Evolutionary conservation across 2,113 vertebrate genomes (phyloP).

Genomic region (Brachyhypopomus occidentalis): DNA sequence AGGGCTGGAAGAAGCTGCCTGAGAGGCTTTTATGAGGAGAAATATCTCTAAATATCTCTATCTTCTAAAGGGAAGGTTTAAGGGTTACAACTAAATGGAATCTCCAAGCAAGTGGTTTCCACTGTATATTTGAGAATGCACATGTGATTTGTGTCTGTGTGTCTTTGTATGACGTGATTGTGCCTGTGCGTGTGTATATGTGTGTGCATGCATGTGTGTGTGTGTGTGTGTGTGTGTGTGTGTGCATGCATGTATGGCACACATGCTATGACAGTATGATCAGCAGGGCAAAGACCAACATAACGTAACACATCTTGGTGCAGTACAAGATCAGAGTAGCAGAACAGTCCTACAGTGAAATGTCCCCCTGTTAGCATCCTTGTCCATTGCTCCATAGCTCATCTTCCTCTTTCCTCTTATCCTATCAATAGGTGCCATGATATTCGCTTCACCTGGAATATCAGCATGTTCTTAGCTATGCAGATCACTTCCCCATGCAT

Average conservation of each 20-base stretch:
- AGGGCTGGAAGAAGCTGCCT: not conserved
- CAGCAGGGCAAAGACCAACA: not conserved
- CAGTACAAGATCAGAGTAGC: constrained; percentile 5
- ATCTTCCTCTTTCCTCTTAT: not conserved
- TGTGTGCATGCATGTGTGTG: not conserved
- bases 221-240: not conserved
- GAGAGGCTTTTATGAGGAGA: constrained; percentile 25
- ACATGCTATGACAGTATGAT: not conserved
- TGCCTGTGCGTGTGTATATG: too few relatives aligned
- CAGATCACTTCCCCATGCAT: constrained; percentile 21
- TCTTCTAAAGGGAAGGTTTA: constrained; percentile 16
- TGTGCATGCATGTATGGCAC: not conserved
- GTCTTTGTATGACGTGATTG: too few relatives aligned
- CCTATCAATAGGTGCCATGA: not conserved
- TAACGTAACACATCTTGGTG: not conserved
- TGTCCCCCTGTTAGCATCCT: constrained; percentile 8
- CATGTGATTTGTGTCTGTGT: too few relatives aligned
- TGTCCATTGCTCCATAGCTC: not conserved
- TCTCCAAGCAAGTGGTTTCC: too few relatives aligned
- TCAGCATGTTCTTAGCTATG: not conserved
- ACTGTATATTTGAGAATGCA: too few relatives aligned
- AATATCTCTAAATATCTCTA: not conserved
- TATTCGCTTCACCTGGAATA: not conserved
- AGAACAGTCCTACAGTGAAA: not conserved
- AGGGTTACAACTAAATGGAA: too few relatives aligned